These are phyloP conservation scores for Alouatta palliata DNA, from an alignment of 2,113 vertebrate genomes.

Conservation along the genomic window DNA sequence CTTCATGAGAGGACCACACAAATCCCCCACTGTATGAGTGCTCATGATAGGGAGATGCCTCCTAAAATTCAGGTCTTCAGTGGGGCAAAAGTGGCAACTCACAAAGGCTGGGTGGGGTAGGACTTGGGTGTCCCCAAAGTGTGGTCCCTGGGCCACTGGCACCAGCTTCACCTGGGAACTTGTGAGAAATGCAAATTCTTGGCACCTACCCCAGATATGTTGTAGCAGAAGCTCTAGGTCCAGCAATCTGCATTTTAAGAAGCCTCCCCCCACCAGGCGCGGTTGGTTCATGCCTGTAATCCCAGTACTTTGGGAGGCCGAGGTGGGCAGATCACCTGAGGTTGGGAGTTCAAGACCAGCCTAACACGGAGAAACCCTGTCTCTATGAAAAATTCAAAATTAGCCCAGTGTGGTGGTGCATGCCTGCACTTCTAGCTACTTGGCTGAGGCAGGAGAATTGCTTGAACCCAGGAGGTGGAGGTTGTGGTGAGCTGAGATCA, in stretches of 20 bases:
- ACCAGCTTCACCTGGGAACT: background rate
- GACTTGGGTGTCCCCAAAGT: background rate
- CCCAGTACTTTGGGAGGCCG: background rate
- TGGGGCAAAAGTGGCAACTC: rapidly evolving
- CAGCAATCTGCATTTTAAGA: background rate
- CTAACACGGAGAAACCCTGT: background rate
- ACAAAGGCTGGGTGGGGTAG: rapidly evolving
- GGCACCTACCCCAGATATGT: too few species aligned
- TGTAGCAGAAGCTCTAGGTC: background rate
- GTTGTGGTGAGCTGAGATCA: background rate
- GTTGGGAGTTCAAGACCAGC: background rate
- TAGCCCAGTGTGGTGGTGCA: background rate
- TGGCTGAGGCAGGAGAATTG: background rate
- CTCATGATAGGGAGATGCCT: rapidly evolving
- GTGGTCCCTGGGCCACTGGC: too few species aligned
- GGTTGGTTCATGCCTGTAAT: background rate
- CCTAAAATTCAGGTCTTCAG: too few species aligned
- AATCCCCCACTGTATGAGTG: too few species aligned
- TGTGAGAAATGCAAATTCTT: background rate
- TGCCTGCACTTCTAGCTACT: background rate
- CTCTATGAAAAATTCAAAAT: background rate
- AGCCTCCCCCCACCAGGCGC: too few species aligned
- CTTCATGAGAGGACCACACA: background rate
- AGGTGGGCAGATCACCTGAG: background rate
- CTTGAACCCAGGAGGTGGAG: background rate